A percentile compares a stretch with the other conserved stretches of the same genome.
These are phyloP conservation scores for Dorcus hopei DNA, from an alignment of 2,888 invertebrate genomes.

Conservation along the genomic window DNA sequence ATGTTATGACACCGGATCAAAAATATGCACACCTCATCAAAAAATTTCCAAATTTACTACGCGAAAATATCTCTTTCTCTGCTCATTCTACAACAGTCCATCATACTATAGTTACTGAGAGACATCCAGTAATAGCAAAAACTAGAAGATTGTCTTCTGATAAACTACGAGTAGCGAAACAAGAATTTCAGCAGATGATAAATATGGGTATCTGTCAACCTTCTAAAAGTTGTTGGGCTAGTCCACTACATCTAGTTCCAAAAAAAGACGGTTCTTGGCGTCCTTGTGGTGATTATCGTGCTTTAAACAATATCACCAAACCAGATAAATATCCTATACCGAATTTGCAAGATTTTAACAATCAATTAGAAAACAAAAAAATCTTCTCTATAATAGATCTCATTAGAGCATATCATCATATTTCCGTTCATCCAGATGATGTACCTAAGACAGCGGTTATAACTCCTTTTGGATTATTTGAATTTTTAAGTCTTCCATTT, in stretches of 20 bases:
- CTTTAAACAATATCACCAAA: slow-evolving; percentile 22
- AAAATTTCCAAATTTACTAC: too few species aligned
- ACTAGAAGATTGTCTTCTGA: too few species aligned
- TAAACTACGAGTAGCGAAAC: too few species aligned
- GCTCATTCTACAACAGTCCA: too few species aligned
- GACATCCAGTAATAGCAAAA: too few species aligned
- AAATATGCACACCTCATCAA: too few species aligned
- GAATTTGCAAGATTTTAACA: slow-evolving; percentile 1
- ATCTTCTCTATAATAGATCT: slow-evolving; percentile 32
- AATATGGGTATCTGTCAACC: too few species aligned
- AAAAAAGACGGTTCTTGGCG: slow-evolving; percentile 26
- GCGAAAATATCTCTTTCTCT: too few species aligned
- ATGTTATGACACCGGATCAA: too few species aligned
- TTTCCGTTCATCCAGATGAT: slow-evolving; percentile 37
- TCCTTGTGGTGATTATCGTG: slow-evolving; percentile 29
- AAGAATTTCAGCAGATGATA: not conserved
- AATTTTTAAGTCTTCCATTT: slow-evolving; percentile 14
- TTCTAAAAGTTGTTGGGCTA: slow-evolving; percentile 27
- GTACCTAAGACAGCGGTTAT: slow-evolving; percentile 32
- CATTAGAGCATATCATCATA: slow-evolving; percentile 41
- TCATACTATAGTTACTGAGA: too few species aligned
- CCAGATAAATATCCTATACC: slow-evolving; percentile 23
- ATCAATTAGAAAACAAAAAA: not conserved
- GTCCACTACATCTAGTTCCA: slow-evolving; percentile 31
- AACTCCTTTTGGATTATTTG: slow-evolving; percentile 30